A percentile compares a stretch with the other conserved stretches of the same genome.
These are phyloP conservation scores for Ceryle rudis DNA, from an alignment of 2,797 vertebrate species.

Conservation along the genomic window DNA sequence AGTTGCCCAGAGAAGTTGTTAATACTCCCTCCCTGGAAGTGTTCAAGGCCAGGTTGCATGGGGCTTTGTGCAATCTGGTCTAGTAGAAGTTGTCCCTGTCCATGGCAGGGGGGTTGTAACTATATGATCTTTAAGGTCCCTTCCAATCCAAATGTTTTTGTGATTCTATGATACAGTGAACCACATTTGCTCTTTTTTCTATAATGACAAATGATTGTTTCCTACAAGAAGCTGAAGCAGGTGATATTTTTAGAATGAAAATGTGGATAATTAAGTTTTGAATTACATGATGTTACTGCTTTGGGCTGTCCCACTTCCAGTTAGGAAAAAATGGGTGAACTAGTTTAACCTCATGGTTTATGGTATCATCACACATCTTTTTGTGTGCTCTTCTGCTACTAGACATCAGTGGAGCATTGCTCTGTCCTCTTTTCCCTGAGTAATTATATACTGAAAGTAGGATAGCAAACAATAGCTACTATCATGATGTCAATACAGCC, in stretches of 20 bases:
- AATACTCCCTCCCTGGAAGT: not conserved
- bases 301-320: not conserved
- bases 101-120: not conserved
- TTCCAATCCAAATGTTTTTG: not conserved
- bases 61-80: not conserved
- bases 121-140: not conserved
- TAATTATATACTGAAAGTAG: constrained; percentile 59
- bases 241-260: not conserved
- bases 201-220: constrained; percentile 39
- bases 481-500: constrained; percentile 23
- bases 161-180: not conserved
- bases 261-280: not conserved
- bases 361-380: constrained; percentile 17
- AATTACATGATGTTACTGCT: not conserved
- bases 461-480: constrained; percentile 52
- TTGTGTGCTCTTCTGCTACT: constrained; percentile 29
- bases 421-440: constrained; percentile 11
- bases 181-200: not conserved
- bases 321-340: constrained; percentile 5
- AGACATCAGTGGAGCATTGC: not conserved
- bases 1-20: not conserved
- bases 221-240: not conserved
- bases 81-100: not conserved
- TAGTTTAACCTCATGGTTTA: constrained; percentile 32
- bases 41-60: not conserved